A percentile compares a stretch with the other conserved stretches of the same genome.
Conservation (phyloP, 1,140 invertebrate genomes). For the Cephus cinctus region DNA sequence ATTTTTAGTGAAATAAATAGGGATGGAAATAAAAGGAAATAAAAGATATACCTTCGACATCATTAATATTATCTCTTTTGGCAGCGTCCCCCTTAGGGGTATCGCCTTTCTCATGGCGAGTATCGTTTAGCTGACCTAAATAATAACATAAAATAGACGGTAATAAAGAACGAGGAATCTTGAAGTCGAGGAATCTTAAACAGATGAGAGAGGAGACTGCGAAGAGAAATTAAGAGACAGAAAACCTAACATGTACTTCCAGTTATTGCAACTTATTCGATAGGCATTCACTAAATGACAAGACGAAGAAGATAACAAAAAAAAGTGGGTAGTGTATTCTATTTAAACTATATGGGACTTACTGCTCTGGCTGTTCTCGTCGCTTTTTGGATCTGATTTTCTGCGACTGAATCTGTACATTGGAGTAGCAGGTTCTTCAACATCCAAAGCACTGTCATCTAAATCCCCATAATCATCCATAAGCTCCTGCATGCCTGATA, state of each 20-base stretch:
- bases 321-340: too few relatives aligned
- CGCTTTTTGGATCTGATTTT: constrained; percentile 48
- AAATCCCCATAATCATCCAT: constrained; percentile 43
- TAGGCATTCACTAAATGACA: background rate
- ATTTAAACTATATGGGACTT: too few relatives aligned
- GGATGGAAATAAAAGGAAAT: constrained; percentile 29
- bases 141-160: constrained; percentile 40
- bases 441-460: constrained; percentile 46
- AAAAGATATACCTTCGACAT: constrained; percentile 44
- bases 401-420: constrained; percentile 49
- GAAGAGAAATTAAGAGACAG: background rate
- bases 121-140: constrained; percentile 51
- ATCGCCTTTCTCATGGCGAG: constrained; percentile 45
- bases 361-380: constrained; percentile 51
- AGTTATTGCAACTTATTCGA: too few relatives aligned
- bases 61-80: constrained; percentile 49
- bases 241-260: too few relatives aligned
- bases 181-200: background rate
- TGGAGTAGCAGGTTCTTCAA: constrained; percentile 40
- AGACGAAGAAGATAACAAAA: constrained; percentile 2
- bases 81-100: constrained; percentile 41
- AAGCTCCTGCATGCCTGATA: constrained; percentile 35
- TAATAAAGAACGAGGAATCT: background rate
- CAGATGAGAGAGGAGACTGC: background rate
- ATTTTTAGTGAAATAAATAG: too few relatives aligned